phyloP scores from a whole-genome alignment of 2,113 vertebrate genomes.

The Gobio gobio region DNA sequence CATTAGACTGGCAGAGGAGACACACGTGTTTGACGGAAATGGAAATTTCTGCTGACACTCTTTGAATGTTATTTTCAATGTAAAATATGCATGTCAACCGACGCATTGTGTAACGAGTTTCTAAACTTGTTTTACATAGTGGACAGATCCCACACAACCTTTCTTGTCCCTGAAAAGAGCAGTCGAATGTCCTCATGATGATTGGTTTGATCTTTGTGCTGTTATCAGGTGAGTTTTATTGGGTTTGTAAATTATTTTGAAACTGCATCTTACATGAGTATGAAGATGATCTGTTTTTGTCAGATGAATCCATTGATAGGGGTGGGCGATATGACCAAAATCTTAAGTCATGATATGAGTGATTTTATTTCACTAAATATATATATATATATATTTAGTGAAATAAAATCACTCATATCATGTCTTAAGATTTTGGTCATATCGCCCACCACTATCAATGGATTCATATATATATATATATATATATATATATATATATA shows the following conservation, averaged over 20 bases:
- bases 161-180: not conserved
- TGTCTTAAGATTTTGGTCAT: too few species aligned
- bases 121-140: not conserved
- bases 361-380: too few species aligned
- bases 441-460: too few species aligned
- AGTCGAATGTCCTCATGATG: not conserved
- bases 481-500: too few species aligned
- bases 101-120: fast-evolving
- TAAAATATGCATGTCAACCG: not conserved
- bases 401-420: too few species aligned
- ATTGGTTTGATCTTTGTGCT: not conserved
- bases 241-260: not conserved
- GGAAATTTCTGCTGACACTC: not conserved
- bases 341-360: too few species aligned
- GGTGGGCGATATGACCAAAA: too few species aligned
- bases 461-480: too few species aligned
- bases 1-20: not conserved
- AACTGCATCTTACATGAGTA: too few species aligned
- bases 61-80: conserved; percentile 22
- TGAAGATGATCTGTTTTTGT: too few species aligned
- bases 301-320: too few species aligned
- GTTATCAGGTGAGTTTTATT: not conserved
- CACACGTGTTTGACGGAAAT: not conserved
- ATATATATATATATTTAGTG: too few species aligned
- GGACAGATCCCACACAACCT: not conserved